Percentiles rank a stretch among this genome's conserved stretches.
These are phyloP conservation scores for Diaphora mendica DNA, from an alignment of 2,888 invertebrate genomes.

Conservation along the genomic window DNA sequence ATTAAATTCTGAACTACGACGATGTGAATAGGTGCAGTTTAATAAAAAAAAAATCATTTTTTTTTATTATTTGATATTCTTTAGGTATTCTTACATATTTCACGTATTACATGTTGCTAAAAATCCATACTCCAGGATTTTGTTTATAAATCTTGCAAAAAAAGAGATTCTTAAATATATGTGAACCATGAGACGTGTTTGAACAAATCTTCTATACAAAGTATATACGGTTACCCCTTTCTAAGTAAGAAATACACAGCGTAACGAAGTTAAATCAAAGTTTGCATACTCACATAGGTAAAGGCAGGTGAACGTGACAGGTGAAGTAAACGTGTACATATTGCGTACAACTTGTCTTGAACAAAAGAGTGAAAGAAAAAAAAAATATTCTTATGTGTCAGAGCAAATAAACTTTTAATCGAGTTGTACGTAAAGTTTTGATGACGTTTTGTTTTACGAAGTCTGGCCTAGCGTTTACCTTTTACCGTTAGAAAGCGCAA, in stretches of 20 bases:
- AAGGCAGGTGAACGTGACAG: constrained; percentile 10
- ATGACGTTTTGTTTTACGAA: constrained; percentile 29
- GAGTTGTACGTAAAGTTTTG: constrained; percentile 38
- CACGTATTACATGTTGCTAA: no score
- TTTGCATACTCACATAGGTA: constrained; percentile 6
- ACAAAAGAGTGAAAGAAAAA: constrained; percentile 1
- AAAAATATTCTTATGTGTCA: constrained; percentile 4
- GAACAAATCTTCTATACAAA: background rate
- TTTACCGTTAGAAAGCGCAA: background rate
- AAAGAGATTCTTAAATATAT: background rate
- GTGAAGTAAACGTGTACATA: background rate
- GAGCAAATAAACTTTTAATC: constrained; percentile 41
- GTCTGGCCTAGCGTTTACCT: constrained; percentile 1
- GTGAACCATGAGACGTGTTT: background rate
- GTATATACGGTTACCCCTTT: background rate
- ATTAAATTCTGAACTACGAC: no score
- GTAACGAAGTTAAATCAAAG: constrained; percentile 4
- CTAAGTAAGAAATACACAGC: background rate
- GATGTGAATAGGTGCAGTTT: no score
- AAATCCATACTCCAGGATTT: no score
- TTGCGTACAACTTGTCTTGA: background rate
- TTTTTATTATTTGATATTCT: no score
- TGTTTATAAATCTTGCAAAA: no score
- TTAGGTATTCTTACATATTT: no score
- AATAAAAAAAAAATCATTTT: no score